Conservation (phyloP, 2,113 vertebrate genomes). For the Dermatemys mawii region DNA sequence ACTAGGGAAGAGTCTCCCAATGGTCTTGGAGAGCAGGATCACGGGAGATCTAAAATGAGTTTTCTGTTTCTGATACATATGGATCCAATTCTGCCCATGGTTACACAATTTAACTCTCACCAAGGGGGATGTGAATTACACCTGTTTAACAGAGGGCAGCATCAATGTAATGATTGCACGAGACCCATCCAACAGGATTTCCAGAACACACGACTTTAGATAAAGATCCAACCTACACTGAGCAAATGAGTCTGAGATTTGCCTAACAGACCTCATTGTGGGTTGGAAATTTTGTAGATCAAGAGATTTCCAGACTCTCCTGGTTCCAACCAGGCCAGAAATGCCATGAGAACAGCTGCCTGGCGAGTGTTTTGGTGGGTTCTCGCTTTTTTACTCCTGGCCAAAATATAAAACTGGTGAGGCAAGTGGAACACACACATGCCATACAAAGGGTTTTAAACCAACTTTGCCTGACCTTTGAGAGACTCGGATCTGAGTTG, state of each 20-base stretch:
- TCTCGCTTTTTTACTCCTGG: not conserved
- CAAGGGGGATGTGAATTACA: conserved; percentile 51
- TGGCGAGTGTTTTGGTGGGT: conserved; percentile 20
- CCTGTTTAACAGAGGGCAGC: conserved; percentile 43
- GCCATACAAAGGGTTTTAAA: not conserved
- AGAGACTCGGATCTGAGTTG: not conserved
- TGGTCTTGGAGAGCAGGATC: conserved; percentile 35
- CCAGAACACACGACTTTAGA: conserved; percentile 44
- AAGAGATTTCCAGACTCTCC: not conserved
- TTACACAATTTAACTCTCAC: conserved; percentile 21
- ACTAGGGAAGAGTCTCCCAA: not conserved
- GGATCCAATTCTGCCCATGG: conserved; percentile 3
- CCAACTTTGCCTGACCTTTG: not conserved
- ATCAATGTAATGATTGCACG: conserved; percentile 56
- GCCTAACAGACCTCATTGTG: conserved; percentile 53
- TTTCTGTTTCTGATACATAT: conserved; percentile 21
- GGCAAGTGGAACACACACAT: not conserved
- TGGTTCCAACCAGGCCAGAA: conserved; percentile 4
- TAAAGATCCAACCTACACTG: conserved; percentile 51
- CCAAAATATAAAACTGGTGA: conserved; percentile 4
- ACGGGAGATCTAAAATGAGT: not conserved
- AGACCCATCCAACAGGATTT: conserved; percentile 43
- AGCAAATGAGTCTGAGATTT: conserved; percentile 45
- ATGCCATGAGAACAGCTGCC: conserved; percentile 24
- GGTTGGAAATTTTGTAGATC: conserved; percentile 20